Conservation (phyloP, 2,888 invertebrate species). For the Lycocerus yunnanus region DNA sequence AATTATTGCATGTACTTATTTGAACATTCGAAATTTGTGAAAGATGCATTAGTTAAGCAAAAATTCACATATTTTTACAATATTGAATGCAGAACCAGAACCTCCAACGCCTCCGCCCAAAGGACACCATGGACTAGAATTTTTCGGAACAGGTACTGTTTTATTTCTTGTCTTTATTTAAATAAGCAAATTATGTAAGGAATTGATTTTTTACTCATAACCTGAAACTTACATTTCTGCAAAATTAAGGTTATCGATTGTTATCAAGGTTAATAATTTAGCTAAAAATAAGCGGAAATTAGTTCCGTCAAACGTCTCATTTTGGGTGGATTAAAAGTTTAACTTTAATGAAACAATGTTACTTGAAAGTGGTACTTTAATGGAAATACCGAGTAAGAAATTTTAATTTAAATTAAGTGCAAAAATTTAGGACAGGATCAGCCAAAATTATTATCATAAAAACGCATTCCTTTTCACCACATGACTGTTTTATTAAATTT, state of each 20-base stretch:
- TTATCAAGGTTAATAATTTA: background rate
- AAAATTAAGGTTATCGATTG: slow-evolving; percentile 1
- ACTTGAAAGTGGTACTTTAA: background rate
- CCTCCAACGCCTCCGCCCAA: slow-evolving; percentile 69
- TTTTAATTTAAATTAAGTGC: background rate
- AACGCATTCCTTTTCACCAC: background rate
- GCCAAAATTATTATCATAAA: background rate
- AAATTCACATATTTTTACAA: slow-evolving; percentile 29
- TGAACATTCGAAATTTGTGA: slow-evolving; percentile 6
- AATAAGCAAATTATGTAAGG: background rate
- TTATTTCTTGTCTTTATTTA: slow-evolving; percentile 4
- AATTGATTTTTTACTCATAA: slow-evolving; percentile 1
- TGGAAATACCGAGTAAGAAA: background rate
- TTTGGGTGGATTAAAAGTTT: background rate
- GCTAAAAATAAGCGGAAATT: slow-evolving; percentile 4
- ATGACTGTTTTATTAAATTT: background rate
- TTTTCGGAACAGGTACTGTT: slow-evolving; percentile 63
- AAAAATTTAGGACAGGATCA: background rate
- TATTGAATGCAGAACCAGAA: slow-evolving; percentile 62
- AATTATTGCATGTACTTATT: slow-evolving; percentile 17
- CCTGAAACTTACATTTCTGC: background rate
- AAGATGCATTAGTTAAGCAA: slow-evolving; percentile 13
- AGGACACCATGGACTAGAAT: slow-evolving; percentile 61
- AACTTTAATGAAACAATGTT: background rate
- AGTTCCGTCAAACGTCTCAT: background rate